Percentiles rank a stretch among this genome's conserved stretches.
These are phyloP conservation scores for Temnothorax ravouxi DNA, from an alignment of 2,888 invertebrate species.

Conservation along the genomic window DNA sequence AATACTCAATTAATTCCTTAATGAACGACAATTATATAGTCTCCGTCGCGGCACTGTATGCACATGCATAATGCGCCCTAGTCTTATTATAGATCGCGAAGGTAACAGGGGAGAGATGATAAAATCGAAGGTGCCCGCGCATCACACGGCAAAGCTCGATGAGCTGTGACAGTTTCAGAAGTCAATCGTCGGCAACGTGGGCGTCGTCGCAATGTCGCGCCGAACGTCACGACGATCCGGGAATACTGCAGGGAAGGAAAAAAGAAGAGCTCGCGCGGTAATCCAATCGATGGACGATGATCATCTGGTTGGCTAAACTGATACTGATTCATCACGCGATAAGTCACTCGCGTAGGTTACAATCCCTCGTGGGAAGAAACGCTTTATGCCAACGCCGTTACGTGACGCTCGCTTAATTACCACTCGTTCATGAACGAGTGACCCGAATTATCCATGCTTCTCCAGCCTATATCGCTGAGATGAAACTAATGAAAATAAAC, in stretches of 20 bases:
- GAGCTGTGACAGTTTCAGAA: slow-evolving; percentile 31
- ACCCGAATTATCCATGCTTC: slow-evolving; percentile 36
- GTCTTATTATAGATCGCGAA: background rate
- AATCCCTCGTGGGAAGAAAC: background rate
- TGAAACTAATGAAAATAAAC: background rate
- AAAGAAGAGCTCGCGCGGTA: slow-evolving; percentile 4
- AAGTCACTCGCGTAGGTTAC: slow-evolving; percentile 18
- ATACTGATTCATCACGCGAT: slow-evolving; percentile 32
- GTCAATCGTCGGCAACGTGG: slow-evolving; percentile 43
- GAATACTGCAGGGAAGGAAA: background rate
- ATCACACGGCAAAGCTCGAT: slow-evolving; percentile 20
- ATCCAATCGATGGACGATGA: slow-evolving; percentile 2
- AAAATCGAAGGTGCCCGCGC: slow-evolving; percentile 1
- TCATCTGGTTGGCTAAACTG: slow-evolving; percentile 15
- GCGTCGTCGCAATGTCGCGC: slow-evolving; percentile 8
- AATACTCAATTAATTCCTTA: slow-evolving; percentile 13
- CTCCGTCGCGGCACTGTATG: background rate
- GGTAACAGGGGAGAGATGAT: slow-evolving; percentile 4
- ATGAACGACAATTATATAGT: background rate
- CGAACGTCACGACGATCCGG: slow-evolving; percentile 14
- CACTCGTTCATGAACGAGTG: slow-evolving; percentile 40
- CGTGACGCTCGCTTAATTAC: slow-evolving; percentile 45
- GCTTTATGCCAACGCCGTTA: slow-evolving; percentile 14
- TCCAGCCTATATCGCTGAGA: slow-evolving; percentile 14
- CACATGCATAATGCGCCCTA: background rate